These are phyloP conservation scores for Polypterus bichir DNA, from an alignment of 2,113 vertebrate species.

Conservation along the genomic window DNA sequence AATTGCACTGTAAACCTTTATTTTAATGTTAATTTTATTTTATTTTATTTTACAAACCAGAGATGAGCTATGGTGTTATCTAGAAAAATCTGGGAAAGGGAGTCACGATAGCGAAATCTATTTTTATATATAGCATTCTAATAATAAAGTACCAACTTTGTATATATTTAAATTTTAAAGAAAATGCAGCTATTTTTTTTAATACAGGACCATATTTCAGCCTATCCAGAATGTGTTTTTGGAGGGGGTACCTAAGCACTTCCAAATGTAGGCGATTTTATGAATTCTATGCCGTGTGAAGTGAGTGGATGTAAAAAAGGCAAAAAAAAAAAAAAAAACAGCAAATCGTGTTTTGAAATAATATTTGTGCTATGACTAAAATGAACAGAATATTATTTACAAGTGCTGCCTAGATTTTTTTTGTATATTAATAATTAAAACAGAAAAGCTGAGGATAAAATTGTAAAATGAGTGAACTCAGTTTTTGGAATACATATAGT, in stretches of 20 bases:
- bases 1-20: conserved; percentile 60
- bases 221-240: conserved; percentile 36
- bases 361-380: too few species aligned
- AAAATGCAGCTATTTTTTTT: conserved; percentile 67
- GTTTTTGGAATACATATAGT: conserved; percentile 71
- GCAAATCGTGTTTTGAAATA: too few species aligned
- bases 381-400: conserved; percentile 41
- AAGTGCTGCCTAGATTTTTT: conserved; percentile 57
- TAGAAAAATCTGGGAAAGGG: conserved; percentile 42
- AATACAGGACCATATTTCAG: conserved; percentile 79
- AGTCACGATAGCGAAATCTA: conserved; percentile 81
- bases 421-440: conserved; percentile 60
- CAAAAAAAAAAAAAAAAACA: conserved; percentile 1
- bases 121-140: conserved; percentile 93
- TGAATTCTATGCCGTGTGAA: conserved; percentile 11
- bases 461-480: conserved; percentile 64
- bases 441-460: conserved; percentile 56
- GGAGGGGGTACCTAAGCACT: conserved; percentile 41
- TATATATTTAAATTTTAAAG: conserved; percentile 72
- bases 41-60: conserved; percentile 49
- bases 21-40: conserved; percentile 37
- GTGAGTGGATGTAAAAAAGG: conserved; percentile 1
- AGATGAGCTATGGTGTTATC: conserved; percentile 47
- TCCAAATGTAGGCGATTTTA: conserved; percentile 46
- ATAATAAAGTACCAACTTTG: conserved; percentile 65